A percentile compares a stretch with the other conserved stretches of the same genome.
phyloP scores from a whole-genome alignment of 2,888 invertebrate species.

The Dynastes maya region DNA sequence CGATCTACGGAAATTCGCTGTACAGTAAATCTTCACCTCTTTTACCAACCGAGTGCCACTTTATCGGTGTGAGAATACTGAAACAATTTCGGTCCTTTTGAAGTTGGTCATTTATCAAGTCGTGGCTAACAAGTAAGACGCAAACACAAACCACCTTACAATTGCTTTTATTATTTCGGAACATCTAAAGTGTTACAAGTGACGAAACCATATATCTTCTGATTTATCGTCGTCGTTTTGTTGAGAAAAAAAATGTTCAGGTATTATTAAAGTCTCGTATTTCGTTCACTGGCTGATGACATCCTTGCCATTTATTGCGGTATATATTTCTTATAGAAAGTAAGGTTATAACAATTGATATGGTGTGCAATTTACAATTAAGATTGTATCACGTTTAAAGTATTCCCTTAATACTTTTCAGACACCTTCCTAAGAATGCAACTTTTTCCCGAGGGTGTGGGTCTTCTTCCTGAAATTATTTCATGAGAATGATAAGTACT shows the following conservation, averaged over 20 bases:
- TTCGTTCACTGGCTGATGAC: not conserved
- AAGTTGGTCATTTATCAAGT: slow-evolving; percentile 35
- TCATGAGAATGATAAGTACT: too few species aligned
- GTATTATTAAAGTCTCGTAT: slow-evolving; percentile 10
- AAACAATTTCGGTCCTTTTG: slow-evolving; percentile 27
- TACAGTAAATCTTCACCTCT: slow-evolving; percentile 23
- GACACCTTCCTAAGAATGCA: too few species aligned
- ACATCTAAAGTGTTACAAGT: not conserved
- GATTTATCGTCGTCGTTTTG: slow-evolving; percentile 21
- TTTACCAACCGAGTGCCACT: slow-evolving; percentile 5
- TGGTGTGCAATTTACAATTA: too few species aligned
- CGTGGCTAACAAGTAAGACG: slow-evolving; percentile 8
- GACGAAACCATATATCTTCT: slow-evolving; percentile 4
- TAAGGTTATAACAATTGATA: too few species aligned
- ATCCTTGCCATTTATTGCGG: not conserved
- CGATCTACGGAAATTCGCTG: not conserved
- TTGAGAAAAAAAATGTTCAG: not conserved
- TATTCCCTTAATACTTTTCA: too few species aligned
- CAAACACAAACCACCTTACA: slow-evolving; percentile 13
- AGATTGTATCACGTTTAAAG: too few species aligned
- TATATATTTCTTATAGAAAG: too few species aligned
- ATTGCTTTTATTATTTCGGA: slow-evolving; percentile 30
- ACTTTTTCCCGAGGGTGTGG: too few species aligned
- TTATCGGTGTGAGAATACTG: slow-evolving; percentile 1
- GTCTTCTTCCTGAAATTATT: too few species aligned